Evolutionary conservation across 2,888 invertebrate genomes (phyloP).

Genomic region (Xylocampa areola): DNA sequence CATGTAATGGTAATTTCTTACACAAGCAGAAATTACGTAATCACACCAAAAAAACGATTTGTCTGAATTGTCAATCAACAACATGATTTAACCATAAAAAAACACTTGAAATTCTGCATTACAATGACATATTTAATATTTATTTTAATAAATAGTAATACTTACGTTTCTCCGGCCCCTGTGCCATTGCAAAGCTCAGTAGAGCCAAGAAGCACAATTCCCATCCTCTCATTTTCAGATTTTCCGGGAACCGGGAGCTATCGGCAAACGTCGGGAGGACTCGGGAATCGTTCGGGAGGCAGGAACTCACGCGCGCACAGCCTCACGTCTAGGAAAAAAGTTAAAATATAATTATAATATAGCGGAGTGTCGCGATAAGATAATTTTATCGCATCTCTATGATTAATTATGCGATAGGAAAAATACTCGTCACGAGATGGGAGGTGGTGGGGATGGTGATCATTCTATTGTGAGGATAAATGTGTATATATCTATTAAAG

Average conservation of each 20-base stretch:
- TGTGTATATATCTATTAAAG: no score
- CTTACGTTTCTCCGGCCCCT: constrained; percentile 64
- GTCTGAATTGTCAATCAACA: not conserved
- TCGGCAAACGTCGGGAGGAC: constrained; percentile 47
- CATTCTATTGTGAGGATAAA: constrained; percentile 21
- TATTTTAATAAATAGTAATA: constrained; percentile 5
- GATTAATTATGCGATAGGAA: constrained; percentile 83
- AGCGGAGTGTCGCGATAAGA: constrained; percentile 71
- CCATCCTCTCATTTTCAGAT: constrained; percentile 54
- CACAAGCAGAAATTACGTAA: constrained; percentile 18
- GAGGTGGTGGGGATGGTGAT: constrained; percentile 49
- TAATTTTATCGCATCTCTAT: constrained; percentile 75
- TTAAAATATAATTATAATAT: constrained; percentile 68
- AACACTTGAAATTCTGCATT: not conserved
- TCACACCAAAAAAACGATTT: not conserved
- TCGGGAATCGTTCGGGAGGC: constrained; percentile 48
- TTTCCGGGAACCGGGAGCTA: constrained; percentile 37
- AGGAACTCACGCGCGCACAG: constrained; percentile 61
- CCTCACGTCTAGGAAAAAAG: constrained; percentile 77
- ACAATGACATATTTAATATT: not conserved
- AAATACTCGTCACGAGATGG: constrained; percentile 85
- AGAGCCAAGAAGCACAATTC: constrained; percentile 52
- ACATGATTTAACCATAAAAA: not conserved
- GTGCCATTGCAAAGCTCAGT: constrained; percentile 50
- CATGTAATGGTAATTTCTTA: constrained; percentile 6